Conservation (phyloP, 1,140 invertebrate genomes). For the Xylocopa sonorina region DNA sequence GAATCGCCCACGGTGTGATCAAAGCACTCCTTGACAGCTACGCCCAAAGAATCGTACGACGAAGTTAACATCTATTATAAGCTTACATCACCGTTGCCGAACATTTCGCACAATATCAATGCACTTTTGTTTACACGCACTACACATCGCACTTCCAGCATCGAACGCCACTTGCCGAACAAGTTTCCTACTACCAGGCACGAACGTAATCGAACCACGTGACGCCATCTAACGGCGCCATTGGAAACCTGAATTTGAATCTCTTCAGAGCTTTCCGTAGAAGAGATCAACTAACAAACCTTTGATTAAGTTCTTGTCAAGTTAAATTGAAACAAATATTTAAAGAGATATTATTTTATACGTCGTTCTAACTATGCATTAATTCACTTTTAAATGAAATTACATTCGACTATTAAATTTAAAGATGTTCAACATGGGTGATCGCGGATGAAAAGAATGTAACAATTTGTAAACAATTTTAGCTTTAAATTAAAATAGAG, state of each 20-base stretch:
- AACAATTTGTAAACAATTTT: not conserved
- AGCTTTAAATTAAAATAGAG: not conserved
- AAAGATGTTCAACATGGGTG: too few species aligned
- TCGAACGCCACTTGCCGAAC: not conserved
- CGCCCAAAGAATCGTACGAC: not conserved
- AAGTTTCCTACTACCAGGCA: not conserved
- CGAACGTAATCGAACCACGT: not conserved
- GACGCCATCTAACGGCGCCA: not conserved
- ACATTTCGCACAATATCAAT: constrained; percentile 7
- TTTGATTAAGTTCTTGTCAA: not conserved
- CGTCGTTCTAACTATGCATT: too few species aligned
- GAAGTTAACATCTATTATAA: constrained; percentile 9
- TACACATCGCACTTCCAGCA: constrained; percentile 20
- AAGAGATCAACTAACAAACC: not conserved
- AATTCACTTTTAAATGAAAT: too few species aligned
- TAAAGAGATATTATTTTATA: too few species aligned
- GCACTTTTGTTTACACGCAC: constrained; percentile 42
- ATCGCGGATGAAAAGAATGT: not conserved
- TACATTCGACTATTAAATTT: too few species aligned
- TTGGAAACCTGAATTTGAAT: not conserved
- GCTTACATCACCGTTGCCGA: constrained; percentile 13
- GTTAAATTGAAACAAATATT: not conserved
- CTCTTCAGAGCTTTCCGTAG: not conserved
- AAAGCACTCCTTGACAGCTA: not conserved
- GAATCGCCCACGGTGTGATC: constrained; percentile 2